Evolutionary conservation across 1,140 invertebrate genomes (phyloP).

Genomic region (Rhopalosiphum maidis): DNA sequence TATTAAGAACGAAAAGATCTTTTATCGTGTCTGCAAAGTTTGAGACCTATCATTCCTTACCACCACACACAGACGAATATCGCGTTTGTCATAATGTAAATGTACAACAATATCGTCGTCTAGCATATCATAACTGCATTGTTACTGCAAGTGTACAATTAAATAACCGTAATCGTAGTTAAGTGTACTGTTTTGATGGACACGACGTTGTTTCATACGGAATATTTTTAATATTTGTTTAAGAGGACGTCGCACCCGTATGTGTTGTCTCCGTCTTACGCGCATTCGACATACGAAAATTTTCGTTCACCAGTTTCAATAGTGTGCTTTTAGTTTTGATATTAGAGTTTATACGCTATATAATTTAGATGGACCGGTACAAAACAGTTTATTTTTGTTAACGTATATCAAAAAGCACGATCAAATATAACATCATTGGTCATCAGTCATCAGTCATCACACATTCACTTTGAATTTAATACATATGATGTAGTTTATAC

Average conservation of each 20-base stretch:
- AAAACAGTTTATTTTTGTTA: background rate
- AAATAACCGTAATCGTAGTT: background rate
- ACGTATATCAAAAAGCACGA: background rate
- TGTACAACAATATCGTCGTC: background rate
- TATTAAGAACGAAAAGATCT: background rate
- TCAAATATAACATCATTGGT: background rate
- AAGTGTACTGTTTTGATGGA: background rate
- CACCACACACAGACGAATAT: background rate
- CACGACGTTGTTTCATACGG: background rate
- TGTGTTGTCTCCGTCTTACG: no score
- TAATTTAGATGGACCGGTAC: background rate
- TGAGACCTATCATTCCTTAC: background rate
- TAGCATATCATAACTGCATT: background rate
- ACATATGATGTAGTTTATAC: background rate
- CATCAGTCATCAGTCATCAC: no score
- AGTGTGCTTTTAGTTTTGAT: no score
- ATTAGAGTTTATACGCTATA: background rate
- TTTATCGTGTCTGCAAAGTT: background rate
- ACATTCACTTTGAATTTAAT: background rate
- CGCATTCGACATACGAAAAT: no score
- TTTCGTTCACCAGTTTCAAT: no score
- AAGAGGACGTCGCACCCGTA: no score
- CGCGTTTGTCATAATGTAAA: background rate
- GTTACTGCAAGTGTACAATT: background rate
- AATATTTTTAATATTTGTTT: background rate